These are phyloP conservation scores for Borostomias antarcticus DNA, from an alignment of 2,797 vertebrate genomes.

Conservation along the genomic window DNA sequence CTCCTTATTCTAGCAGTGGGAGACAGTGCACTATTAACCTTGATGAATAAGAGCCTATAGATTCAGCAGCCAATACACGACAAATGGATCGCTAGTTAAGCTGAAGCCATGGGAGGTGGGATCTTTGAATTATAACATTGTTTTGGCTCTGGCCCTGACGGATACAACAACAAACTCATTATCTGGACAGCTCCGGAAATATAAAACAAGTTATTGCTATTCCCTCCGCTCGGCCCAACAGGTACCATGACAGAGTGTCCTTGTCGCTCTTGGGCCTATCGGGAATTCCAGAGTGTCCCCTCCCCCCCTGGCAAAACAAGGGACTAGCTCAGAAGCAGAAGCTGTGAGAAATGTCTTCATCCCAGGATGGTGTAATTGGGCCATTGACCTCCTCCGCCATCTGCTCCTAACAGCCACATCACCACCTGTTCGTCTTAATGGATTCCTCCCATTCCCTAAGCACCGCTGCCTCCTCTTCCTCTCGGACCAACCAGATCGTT, in stretches of 20 bases:
- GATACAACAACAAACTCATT: conserved; percentile 32
- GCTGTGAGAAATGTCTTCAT: conserved; percentile 63
- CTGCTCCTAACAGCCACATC: conserved; percentile 63
- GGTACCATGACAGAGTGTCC: conserved; percentile 47
- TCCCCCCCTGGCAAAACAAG: conserved; percentile 34
- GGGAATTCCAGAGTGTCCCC: conserved; percentile 44
- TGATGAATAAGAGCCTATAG: too few species aligned
- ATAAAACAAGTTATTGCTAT: conserved; percentile 19
- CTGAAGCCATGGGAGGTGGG: too few species aligned
- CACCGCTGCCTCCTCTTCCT: conserved; percentile 23
- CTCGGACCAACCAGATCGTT: neutral
- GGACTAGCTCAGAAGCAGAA: conserved; percentile 21
- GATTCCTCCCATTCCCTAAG: conserved; percentile 60
- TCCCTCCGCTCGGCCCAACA: conserved; percentile 26
- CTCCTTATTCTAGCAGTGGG: too few species aligned
- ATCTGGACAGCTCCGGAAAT: conserved; percentile 28
- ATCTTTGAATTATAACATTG: too few species aligned
- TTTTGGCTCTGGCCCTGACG: conserved; percentile 20
- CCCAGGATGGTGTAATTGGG: conserved; percentile 63
- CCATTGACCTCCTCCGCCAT: conserved; percentile 72
- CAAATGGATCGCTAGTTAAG: too few species aligned
- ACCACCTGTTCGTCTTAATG: conserved; percentile 69
- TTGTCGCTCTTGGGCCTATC: conserved; percentile 32
- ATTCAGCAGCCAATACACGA: too few species aligned
- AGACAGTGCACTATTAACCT: too few species aligned